Conservation (phyloP, 2,113 vertebrate species). For the Thamnophis sirtalis region DNA sequence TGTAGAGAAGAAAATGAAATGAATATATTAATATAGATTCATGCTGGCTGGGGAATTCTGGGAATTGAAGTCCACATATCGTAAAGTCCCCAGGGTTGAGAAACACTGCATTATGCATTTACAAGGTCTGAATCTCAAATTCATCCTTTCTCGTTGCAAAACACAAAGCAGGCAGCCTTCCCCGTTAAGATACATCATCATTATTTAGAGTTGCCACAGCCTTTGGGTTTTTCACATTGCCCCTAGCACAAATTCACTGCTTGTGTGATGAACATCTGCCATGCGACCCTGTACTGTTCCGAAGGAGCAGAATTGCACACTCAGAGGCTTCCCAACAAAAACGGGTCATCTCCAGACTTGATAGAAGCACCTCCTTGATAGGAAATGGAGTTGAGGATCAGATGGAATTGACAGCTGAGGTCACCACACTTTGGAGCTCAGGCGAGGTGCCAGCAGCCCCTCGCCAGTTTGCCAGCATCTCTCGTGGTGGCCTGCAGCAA, state of each 20-base stretch:
- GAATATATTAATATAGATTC: not conserved
- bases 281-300: not conserved
- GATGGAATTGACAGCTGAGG: not conserved
- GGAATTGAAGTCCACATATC: not conserved
- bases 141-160: not conserved
- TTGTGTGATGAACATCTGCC: not conserved
- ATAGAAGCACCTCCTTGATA: too few relatives aligned
- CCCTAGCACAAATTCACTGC: not conserved
- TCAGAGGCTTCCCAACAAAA: not conserved
- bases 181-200: not conserved
- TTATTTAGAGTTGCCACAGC: not conserved
- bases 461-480: not conserved
- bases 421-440: not conserved
- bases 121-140: not conserved
- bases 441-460: not conserved
- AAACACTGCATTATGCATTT: not conserved
- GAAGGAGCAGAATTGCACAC: not conserved
- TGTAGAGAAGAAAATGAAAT: not conserved
- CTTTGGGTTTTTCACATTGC: not conserved
- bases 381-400: not conserved
- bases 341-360: not conserved
- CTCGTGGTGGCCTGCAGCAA: not conserved
- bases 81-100: not conserved
- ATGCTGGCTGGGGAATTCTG: not conserved
- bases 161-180: not conserved